Base-by-base conservation (phyloP, 2,888 invertebrate species). In the Agrochola lota region DNA sequence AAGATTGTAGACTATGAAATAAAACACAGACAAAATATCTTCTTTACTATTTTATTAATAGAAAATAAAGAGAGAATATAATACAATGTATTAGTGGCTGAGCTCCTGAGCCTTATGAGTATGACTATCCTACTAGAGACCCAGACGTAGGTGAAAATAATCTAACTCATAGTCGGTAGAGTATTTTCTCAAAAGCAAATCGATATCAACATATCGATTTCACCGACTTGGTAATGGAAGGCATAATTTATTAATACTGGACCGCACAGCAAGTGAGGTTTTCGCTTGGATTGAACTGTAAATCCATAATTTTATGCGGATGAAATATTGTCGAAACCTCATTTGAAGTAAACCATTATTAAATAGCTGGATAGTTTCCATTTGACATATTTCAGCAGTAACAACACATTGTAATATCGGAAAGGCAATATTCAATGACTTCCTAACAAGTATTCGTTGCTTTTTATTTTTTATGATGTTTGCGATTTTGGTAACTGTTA, bases 401-500 rank as follows among this genome's bases (percentile, higher is more conserved):
- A n/a, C 12, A 59, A 43, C 49, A 49, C 20, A 30, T 30, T n/a
- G 5, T n/a, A 43, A 60, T 68, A 30, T n/a, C 17, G 40, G 15
- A 66, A 77, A 59, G 40, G 57, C 62, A 62, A 49, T 72, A 9
- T 46, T 35, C 17, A 30, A 52, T 52, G 17, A 30, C 40, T 55
- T 62, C 5, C 2, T 35, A 46, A 78, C 35, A 23, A 43, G 15
- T 17, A 26, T 69, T 69, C 11, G n/a, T 1, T 9, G 12, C 17
- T 52, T 59, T 67, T 26, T 3, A 30, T 49, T 23, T 49, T 12
- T 40, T 49, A 46, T n/a, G 9, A 20, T 46, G 6, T 59, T 20
- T 78, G 5, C 11, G 6, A 30, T 0, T 68, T 52, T 52, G 52
- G 20, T 20, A 52, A 52, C 0, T 52, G 52, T 23, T 52, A 23